Percentiles rank a stretch among this genome's conserved stretches.
Conservation (phyloP, 2,888 invertebrate genomes). For the Caenorhabditis panamensis region DNA sequence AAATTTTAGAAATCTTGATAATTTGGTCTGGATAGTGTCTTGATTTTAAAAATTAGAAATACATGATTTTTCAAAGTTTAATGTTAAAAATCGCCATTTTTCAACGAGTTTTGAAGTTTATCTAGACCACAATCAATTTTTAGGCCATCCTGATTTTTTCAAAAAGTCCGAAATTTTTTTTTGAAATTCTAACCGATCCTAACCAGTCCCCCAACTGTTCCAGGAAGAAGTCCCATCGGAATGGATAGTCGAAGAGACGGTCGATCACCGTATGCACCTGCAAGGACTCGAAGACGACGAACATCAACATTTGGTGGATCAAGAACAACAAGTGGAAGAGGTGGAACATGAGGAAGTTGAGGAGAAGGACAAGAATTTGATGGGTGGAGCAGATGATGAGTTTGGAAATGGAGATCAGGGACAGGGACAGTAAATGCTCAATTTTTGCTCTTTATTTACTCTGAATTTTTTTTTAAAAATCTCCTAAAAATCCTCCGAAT, state of each 20-base stretch:
- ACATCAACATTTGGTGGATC: slow-evolving; percentile 10
- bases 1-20: no score
- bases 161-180: no score
- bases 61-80: no score
- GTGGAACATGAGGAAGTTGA: slow-evolving; percentile 21
- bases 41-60: neutral
- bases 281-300: slow-evolving; percentile 31
- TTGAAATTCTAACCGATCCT: no score
- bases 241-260: slow-evolving; percentile 63
- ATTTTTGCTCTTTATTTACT: neutral
- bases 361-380: neutral
- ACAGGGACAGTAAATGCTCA: neutral
- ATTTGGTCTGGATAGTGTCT: neutral
- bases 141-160: no score
- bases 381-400: neutral
- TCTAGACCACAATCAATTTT: no score
- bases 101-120: no score
- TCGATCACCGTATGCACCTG: slow-evolving; percentile 38
- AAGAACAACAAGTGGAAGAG: slow-evolving; percentile 28
- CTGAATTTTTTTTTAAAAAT: neutral
- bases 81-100: no score
- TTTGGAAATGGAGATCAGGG: slow-evolving; percentile 3
- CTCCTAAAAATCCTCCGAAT: neutral
- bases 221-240: slow-evolving; percentile 56
- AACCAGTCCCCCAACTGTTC: no score